A percentile compares a stretch with the other conserved stretches of the same genome.
phyloP scores from a whole-genome alignment of 2,797 vertebrate species.

The Bradypodion ventrale region DNA sequence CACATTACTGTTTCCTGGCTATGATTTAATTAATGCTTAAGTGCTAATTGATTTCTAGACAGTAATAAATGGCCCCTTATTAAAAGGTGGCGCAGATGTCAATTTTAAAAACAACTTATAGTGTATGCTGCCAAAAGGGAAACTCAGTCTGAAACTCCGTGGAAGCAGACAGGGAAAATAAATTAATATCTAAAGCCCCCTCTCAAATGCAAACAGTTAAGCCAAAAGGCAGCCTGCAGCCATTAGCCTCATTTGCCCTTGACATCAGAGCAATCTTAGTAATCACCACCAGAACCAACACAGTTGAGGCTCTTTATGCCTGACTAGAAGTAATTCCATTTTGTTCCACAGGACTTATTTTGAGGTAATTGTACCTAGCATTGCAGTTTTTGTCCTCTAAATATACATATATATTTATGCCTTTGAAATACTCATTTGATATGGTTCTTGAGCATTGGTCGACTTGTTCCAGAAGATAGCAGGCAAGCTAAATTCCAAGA shows the following conservation, averaged over 20 bases:
- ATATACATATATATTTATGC: not conserved
- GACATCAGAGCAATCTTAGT: not conserved
- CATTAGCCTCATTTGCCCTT: not conserved
- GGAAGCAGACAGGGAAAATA: not conserved
- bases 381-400: not conserved
- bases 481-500: not conserved
- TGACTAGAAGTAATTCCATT: not conserved
- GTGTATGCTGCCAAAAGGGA: not conserved
- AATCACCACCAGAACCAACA: not conserved
- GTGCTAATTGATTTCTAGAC: slow-evolving; percentile 56
- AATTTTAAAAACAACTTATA: slow-evolving; percentile 22
- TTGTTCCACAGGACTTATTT: not conserved
- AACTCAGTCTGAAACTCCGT: not conserved
- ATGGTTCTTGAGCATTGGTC: not conserved
- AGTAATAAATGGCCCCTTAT: slow-evolving; percentile 26
- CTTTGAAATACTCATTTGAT: not conserved
- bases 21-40: slow-evolving; percentile 50
- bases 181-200: not conserved
- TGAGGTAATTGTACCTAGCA: not conserved
- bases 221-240: not conserved
- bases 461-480: not conserved
- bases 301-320: not conserved
- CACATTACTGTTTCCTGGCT: slow-evolving; percentile 25
- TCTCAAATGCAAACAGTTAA: not conserved
- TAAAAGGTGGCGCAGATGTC: not conserved